phyloP scores from a whole-genome alignment of 2,797 vertebrate species.

The Crax fasciolata region DNA sequence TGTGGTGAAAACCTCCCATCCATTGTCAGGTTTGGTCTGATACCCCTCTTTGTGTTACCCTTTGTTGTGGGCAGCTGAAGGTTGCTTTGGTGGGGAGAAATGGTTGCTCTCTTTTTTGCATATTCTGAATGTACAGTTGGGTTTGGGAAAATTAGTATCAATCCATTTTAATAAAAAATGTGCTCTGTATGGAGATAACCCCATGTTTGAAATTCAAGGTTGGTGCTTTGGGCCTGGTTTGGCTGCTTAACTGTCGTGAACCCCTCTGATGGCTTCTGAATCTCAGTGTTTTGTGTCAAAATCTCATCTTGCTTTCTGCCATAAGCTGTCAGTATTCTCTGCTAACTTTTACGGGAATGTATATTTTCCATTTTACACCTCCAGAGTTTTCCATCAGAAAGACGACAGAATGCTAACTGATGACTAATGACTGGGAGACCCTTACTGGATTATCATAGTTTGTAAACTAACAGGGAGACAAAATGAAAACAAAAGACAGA shows the following conservation, averaged over 20 bases:
- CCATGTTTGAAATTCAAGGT: background rate
- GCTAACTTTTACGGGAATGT: background rate
- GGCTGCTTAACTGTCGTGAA: background rate
- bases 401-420: background rate
- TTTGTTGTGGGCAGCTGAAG: background rate
- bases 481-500: background rate
- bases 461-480: background rate
- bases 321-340: background rate
- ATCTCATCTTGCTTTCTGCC: background rate
- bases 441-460: background rate
- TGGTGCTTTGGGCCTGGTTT: background rate
- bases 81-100: background rate
- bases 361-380: background rate
- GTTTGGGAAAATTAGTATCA: background rate
- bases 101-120: background rate
- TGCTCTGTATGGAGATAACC: background rate
- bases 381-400: background rate
- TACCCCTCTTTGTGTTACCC: background rate
- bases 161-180: background rate
- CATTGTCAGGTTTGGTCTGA: background rate
- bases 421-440: background rate
- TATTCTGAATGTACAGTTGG: background rate
- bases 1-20: background rate
- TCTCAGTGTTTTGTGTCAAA: background rate
- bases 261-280: background rate